Percentiles rank a stretch among this genome's conserved stretches.
These are phyloP conservation scores for Dasypus novemcinctus DNA, from an alignment of 2,113 vertebrate genomes.

Conservation along the genomic window DNA sequence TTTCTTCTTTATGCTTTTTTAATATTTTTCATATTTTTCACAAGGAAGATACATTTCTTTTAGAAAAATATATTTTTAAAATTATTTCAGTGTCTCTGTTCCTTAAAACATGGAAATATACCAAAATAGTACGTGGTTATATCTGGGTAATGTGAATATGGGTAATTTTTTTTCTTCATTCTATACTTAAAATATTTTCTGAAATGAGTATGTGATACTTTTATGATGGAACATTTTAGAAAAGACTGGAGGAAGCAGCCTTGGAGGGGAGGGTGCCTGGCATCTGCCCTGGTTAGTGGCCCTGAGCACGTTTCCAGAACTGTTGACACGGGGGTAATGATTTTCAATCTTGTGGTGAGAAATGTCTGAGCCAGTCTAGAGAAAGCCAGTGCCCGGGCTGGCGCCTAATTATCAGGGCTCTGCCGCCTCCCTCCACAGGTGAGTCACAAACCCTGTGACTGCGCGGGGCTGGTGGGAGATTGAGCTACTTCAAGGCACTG, in stretches of 20 bases:
- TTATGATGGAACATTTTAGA: too few species aligned
- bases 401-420: too few species aligned
- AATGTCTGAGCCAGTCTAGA: rapidly evolving
- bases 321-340: rapidly evolving
- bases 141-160: neutral
- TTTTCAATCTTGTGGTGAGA: neutral
- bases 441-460: neutral
- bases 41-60: neutral
- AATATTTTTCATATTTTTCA: constrained; percentile 4
- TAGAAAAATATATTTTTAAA: neutral
- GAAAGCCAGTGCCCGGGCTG: too few species aligned
- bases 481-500: neutral
- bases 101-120: neutral
- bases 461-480: neutral
- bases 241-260: neutral
- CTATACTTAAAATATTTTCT: neutral
- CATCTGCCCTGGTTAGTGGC: neutral
- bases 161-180: neutral
- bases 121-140: neutral
- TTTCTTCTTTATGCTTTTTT: neutral
- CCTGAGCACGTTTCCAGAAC: neutral
- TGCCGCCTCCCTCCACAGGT: neutral
- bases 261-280: neutral
- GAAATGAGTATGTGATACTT: neutral
- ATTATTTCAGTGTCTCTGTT: neutral